Percentiles rank a stretch among this genome's conserved stretches.
Conservation (phyloP, 2,888 invertebrate species). For the Sabatieria punctata region DNA sequence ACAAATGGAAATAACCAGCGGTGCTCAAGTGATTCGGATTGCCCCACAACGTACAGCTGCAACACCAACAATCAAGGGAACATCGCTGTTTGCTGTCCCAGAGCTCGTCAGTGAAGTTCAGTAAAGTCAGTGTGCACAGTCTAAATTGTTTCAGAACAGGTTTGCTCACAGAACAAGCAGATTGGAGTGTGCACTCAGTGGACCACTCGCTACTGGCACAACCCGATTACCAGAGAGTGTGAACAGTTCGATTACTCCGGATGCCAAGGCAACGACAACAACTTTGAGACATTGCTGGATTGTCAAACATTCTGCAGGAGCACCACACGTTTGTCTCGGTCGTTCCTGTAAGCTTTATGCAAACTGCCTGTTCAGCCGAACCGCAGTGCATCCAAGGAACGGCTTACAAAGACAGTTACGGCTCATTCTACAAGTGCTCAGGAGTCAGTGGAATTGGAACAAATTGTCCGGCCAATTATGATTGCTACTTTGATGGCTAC, state of each 20-base stretch:
- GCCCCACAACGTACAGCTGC: slow-evolving; percentile 4
- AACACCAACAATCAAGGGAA: background rate
- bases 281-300: slow-evolving; percentile 20
- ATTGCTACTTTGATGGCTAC: slow-evolving; percentile 22
- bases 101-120: no score
- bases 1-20: slow-evolving; percentile 1
- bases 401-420: slow-evolving; percentile 20
- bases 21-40: background rate
- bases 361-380: slow-evolving; percentile 13
- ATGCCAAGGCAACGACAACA: slow-evolving; percentile 24
- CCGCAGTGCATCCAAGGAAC: slow-evolving; percentile 23
- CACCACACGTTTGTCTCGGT: slow-evolving; percentile 16
- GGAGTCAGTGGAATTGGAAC: slow-evolving; percentile 11
- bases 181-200: slow-evolving; percentile 28
- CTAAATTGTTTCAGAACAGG: slow-evolving; percentile 26
- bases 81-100: no score
- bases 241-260: slow-evolving; percentile 27
- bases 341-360: no score
- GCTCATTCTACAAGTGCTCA: slow-evolving; percentile 20
- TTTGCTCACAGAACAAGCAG: slow-evolving; percentile 28
- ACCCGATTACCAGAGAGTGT: slow-evolving; percentile 22
- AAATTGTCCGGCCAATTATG: slow-evolving; percentile 22
- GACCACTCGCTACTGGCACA: slow-evolving; percentile 27
- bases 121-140: no score
- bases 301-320: slow-evolving; percentile 23